Percentiles rank a stretch among this genome's conserved stretches.
These are phyloP conservation scores for Paramisgurnus dabryanus DNA, from an alignment of 2,113 vertebrate species.

Conservation along the genomic window DNA sequence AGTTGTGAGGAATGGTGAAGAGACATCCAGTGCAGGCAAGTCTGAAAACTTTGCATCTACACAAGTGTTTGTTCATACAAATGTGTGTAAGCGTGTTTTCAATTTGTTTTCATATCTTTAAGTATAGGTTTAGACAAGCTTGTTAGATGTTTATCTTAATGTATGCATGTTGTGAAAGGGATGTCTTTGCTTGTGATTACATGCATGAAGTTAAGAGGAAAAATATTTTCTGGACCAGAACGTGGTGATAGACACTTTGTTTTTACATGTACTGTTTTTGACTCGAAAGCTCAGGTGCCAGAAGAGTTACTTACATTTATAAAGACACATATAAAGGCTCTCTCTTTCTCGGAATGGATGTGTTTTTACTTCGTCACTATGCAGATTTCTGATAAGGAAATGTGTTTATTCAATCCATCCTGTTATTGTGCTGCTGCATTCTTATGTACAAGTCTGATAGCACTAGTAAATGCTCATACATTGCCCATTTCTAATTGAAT, in stretches of 20 bases:
- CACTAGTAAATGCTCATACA: too few species aligned
- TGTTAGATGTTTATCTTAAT: not conserved
- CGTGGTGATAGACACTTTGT: not conserved
- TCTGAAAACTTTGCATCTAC: not conserved
- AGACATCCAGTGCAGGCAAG: constrained; percentile 59
- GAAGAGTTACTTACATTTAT: not conserved
- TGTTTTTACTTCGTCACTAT: not conserved
- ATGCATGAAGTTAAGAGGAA: not conserved
- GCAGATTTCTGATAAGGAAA: not conserved
- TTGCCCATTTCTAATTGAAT: too few species aligned
- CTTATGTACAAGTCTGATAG: not conserved
- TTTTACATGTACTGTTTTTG: constrained; percentile 3
- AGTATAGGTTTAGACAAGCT: not conserved
- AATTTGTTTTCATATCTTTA: constrained; percentile 19
- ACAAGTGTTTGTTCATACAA: not conserved
- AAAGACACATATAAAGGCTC: not conserved
- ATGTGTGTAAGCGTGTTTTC: not conserved
- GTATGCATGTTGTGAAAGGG: not conserved
- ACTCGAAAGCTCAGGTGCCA: constrained; percentile 2
- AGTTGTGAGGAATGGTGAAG: not conserved
- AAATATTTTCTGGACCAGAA: not conserved
- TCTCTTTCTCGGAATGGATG: not conserved
- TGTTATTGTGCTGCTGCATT: not conserved
- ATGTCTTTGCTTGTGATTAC: not conserved
- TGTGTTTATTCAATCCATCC: not conserved